Percentiles rank a stretch among this genome's conserved stretches.
Conservation (phyloP, 2,113 vertebrate species). For the Beaufortia kweichowensis region DNA sequence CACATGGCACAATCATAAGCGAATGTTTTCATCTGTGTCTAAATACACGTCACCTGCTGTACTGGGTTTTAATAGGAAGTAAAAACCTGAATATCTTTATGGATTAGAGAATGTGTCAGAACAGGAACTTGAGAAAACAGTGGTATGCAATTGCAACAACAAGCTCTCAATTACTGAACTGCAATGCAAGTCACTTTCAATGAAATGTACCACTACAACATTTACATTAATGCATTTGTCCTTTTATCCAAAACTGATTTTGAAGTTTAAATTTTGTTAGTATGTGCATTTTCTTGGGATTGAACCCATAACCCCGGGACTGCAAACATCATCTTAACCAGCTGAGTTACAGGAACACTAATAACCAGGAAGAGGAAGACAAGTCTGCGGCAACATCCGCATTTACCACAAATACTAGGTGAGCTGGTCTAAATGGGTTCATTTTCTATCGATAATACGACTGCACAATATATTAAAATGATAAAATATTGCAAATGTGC, state of each 20-base stretch:
- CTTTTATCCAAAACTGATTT: too few relatives aligned
- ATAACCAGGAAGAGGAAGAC: too few relatives aligned
- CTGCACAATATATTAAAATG: too few relatives aligned
- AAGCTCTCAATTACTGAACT: neutral
- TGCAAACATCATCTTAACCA: too few relatives aligned
- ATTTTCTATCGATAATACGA: too few relatives aligned
- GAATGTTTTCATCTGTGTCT: neutral
- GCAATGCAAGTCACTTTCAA: neutral
- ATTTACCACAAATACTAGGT: neutral
- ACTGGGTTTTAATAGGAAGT: constrained; percentile 7
- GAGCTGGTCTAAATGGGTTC: too few relatives aligned
- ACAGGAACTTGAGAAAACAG: neutral
- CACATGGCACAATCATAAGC: neutral
- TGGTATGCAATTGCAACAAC: neutral
- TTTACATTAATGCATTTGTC: too few relatives aligned
- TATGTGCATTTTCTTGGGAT: too few relatives aligned
- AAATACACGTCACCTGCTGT: neutral
- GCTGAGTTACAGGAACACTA: too few relatives aligned
- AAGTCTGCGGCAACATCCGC: neutral
- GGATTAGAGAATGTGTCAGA: constrained; percentile 8
- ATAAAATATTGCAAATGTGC: too few relatives aligned
- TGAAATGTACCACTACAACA: neutral
- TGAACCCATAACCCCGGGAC: too few relatives aligned
- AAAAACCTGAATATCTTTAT: neutral
- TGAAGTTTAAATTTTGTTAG: too few relatives aligned